These are phyloP conservation scores for Dendrophyllia cribrosa DNA, from an alignment of 64 coral and sea anemone genomes.

Conservation along the genomic window DNA sequence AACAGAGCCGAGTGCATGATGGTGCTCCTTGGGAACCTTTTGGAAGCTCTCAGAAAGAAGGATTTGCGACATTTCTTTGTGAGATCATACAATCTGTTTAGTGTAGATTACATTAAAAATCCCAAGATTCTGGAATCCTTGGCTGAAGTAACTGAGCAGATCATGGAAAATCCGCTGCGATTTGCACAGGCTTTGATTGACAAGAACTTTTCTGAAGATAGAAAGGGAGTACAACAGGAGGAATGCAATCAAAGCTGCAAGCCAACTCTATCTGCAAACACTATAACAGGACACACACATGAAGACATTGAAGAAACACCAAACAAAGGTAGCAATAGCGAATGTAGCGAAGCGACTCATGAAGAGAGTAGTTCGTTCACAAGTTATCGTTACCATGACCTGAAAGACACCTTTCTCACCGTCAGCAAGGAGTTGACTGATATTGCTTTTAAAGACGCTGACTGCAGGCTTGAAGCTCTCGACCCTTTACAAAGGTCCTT, in stretches of 20 bases:
- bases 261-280: background rate
- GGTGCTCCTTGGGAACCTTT: background rate
- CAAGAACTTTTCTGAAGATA: too few relatives aligned
- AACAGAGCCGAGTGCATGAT: conserved; percentile 63
- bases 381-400: conserved; percentile 9
- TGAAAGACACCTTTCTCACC: background rate
- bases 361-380: too few relatives aligned
- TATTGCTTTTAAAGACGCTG: background rate
- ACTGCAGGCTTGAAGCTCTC: background rate
- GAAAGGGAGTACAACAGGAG: background rate
- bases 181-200: conserved; percentile 22
- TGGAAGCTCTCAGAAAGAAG: conserved; percentile 6
- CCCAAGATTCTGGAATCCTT: conserved; percentile 14
- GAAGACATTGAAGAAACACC: background rate
- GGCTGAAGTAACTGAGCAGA: conserved; percentile 34
- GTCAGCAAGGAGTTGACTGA: background rate
- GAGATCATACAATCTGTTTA: conserved; percentile 63
- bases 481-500: background rate
- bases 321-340: too few relatives aligned
- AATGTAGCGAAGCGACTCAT: background rate
- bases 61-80: conserved; percentile 68
- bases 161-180: conserved; percentile 33
- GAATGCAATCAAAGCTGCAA: background rate
- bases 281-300: background rate
- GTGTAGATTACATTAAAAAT: conserved; percentile 33